A percentile compares a stretch with the other conserved stretches of the same genome.
phyloP scores from a whole-genome alignment of 2,888 invertebrate species.

The Amorpha juglandis region DNA sequence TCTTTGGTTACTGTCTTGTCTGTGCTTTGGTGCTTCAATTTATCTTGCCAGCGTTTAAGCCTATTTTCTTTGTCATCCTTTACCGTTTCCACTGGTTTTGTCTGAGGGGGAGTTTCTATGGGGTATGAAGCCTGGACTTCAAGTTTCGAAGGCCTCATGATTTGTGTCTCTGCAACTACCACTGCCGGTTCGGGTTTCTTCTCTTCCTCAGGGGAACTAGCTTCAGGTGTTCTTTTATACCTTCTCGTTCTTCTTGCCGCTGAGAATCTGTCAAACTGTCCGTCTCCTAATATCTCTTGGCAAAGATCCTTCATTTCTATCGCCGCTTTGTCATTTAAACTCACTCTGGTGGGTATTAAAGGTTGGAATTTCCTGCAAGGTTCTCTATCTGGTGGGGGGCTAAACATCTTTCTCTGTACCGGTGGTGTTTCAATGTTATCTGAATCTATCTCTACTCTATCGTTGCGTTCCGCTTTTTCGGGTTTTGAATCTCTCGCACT shows the following conservation, averaged over 20 bases:
- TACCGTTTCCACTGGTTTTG: slow-evolving; percentile 64
- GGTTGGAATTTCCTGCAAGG: slow-evolving; percentile 84
- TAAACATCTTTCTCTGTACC: slow-evolving; percentile 88
- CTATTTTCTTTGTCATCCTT: slow-evolving; percentile 85
- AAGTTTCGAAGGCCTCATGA: slow-evolving; percentile 77
- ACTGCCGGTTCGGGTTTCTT: slow-evolving; percentile 75
- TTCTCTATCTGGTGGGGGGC: slow-evolving; percentile 85
- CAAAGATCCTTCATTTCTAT: slow-evolving; percentile 75
- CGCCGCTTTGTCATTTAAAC: slow-evolving; percentile 61
- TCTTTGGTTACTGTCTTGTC: slow-evolving; percentile 77
- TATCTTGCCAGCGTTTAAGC: slow-evolving; percentile 88
- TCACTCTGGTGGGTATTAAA: slow-evolving; percentile 52
- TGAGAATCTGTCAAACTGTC: slow-evolving; percentile 93
- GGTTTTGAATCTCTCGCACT: slow-evolving; percentile 50
- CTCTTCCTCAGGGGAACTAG: slow-evolving; percentile 84
- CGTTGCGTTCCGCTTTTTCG: slow-evolving; percentile 61
- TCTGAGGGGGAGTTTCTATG: slow-evolving; percentile 65
- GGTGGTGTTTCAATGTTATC: slow-evolving; percentile 96
- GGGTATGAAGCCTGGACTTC: slow-evolving; percentile 82
- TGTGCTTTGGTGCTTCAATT: slow-evolving; percentile 84
- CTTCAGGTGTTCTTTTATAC: slow-evolving; percentile 88
- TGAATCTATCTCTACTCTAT: slow-evolving; percentile 93
- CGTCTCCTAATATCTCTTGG: slow-evolving; percentile 87
- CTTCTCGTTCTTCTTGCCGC: slow-evolving; percentile 91
- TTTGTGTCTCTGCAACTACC: slow-evolving; percentile 82